phyloP scores from a whole-genome alignment of 2,888 invertebrate genomes.

The Dryobota labecula region DNA sequence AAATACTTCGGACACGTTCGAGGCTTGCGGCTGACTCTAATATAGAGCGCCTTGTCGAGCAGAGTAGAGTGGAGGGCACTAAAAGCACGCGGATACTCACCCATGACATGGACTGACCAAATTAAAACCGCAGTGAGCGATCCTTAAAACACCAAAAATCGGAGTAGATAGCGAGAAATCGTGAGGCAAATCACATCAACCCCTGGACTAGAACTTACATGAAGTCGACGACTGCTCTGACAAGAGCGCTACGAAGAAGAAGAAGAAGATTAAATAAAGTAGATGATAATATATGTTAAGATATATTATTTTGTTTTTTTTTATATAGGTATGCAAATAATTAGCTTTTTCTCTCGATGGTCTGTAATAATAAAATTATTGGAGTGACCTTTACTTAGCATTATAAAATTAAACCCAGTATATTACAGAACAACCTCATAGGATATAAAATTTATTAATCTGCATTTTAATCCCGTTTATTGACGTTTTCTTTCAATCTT shows the following conservation, averaged over 20 bases:
- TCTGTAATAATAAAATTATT: not conserved
- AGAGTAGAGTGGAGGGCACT: no score
- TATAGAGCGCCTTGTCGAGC: no score
- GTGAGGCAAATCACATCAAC: not conserved
- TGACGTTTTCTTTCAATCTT: not conserved
- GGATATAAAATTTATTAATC: not conserved
- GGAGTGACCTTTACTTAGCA: no score
- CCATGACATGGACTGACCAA: not conserved
- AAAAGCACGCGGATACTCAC: no score
- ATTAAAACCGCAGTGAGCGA: not conserved
- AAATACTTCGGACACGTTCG: no score
- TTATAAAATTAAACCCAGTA: not conserved
- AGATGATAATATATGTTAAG: no score
- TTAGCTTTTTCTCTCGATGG: not conserved
- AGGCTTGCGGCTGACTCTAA: no score
- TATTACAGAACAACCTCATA: not conserved
- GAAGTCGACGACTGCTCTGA: not conserved
- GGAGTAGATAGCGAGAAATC: not conserved
- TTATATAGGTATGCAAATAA: not conserved
- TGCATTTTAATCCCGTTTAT: not conserved
- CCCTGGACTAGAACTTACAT: not conserved
- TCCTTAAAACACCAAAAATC: not conserved
- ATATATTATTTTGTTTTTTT: no score
- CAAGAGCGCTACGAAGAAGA: not conserved
- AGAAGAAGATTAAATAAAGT: no score